phyloP scores from a whole-genome alignment of 2,113 vertebrate genomes.

The Neogobius melanostomus region DNA sequence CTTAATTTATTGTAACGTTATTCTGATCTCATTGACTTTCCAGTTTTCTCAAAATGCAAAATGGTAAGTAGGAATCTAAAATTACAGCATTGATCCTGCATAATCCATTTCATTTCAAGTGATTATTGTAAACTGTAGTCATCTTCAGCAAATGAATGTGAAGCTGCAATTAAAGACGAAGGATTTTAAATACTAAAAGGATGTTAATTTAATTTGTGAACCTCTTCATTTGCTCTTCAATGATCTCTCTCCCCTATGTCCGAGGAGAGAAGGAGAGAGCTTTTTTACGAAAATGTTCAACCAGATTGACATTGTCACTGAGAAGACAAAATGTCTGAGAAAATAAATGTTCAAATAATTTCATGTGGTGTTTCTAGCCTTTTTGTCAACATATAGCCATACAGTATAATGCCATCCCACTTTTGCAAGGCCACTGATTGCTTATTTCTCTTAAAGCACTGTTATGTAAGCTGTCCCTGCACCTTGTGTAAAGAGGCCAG shows the following conservation, averaged over 20 bases:
- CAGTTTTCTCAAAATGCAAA: neutral
- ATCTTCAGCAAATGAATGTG: slow-evolving; percentile 10
- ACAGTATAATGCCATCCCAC: neutral
- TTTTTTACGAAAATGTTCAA: neutral
- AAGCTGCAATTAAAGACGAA: neutral
- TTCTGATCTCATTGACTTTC: neutral
- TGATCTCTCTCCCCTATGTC: slow-evolving; percentile 30
- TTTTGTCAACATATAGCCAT: neutral
- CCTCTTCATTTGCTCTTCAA: slow-evolving; percentile 9
- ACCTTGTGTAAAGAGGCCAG: too few relatives aligned
- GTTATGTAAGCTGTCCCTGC: neutral
- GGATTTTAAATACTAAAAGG: neutral
- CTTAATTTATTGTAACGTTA: slow-evolving; percentile 41
- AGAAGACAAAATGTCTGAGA: neutral
- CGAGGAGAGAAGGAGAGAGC: slow-evolving; percentile 26
- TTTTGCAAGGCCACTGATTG: neutral
- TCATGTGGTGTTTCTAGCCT: neutral
- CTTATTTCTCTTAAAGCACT: neutral
- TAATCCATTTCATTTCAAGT: neutral
- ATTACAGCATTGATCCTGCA: neutral
- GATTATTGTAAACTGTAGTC: neutral
- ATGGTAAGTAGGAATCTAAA: too few relatives aligned
- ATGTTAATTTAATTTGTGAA: slow-evolving; percentile 25
- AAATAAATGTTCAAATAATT: slow-evolving; percentile 2
- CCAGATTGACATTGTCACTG: neutral